These are phyloP conservation scores for Bombus sylvicola DNA, from an alignment of 1,140 invertebrate species.

Conservation along the genomic window DNA sequence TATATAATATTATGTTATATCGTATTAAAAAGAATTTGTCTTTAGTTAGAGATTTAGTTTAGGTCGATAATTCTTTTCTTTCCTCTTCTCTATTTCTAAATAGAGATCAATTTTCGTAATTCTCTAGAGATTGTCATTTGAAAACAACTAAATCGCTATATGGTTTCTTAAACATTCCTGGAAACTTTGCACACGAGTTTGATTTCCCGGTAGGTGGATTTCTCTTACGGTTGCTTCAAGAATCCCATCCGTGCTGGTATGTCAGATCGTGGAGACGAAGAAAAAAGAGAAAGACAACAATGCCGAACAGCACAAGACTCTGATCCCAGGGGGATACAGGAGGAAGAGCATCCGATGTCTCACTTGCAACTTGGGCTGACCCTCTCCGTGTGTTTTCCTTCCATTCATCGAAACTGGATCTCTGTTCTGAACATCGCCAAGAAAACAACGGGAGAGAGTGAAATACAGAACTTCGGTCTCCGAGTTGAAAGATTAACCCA, in stretches of 20 bases:
- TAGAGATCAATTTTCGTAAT: too few relatives aligned
- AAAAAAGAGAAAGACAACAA: neutral
- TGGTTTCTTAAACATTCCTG: neutral
- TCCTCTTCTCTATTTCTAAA: too few relatives aligned
- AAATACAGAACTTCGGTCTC: neutral
- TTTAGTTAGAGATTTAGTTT: too few relatives aligned
- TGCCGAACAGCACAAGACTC: neutral
- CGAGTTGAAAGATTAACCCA: slow-evolving; percentile 1
- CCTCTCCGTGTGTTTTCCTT: neutral
- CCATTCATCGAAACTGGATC: slow-evolving; percentile 21
- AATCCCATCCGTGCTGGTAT: neutral
- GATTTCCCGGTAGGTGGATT: neutral
- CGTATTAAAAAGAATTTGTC: too few relatives aligned
- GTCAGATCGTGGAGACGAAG: neutral
- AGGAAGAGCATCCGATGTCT: neutral
- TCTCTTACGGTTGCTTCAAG: neutral
- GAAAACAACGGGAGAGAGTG: neutral
- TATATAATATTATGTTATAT: too few relatives aligned
- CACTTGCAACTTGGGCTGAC: slow-evolving; percentile 30
- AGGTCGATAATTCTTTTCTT: too few relatives aligned
- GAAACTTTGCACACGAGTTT: neutral
- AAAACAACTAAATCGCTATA: neutral
- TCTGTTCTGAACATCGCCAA: neutral
- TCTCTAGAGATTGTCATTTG: too few relatives aligned
- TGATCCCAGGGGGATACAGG: neutral